These are phyloP conservation scores for Andrena camellia DNA, from an alignment of 2,888 invertebrate genomes.

Conservation along the genomic window DNA sequence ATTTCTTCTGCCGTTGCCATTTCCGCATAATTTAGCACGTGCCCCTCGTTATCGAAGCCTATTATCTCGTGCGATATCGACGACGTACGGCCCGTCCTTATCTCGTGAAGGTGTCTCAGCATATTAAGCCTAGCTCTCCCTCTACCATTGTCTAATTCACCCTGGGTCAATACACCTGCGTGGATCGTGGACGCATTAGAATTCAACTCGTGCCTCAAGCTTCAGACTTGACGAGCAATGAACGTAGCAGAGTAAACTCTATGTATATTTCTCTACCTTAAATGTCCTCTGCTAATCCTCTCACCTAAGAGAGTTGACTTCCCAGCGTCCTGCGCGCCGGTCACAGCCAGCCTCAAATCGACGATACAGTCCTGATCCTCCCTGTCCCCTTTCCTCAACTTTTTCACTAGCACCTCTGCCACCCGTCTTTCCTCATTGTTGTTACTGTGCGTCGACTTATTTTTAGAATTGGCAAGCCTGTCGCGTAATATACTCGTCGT, in stretches of 20 bases:
- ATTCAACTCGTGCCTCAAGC: conserved; percentile 2
- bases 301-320: conserved; percentile 94
- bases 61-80: conserved; percentile 98
- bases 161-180: conserved; percentile 96
- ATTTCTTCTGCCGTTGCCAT: conserved; percentile 97
- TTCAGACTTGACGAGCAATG: conserved; percentile 7
- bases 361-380: conserved; percentile 94
- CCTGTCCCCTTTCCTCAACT: conserved; percentile 87
- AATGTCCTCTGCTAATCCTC: conserved; percentile 76
- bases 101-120: conserved; percentile 97
- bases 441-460: conserved; percentile 62
- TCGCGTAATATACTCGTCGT: conserved; percentile 91
- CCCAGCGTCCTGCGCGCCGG: conserved; percentile 98
- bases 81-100: conserved; percentile 96
- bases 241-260: conserved; percentile 65
- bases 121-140: conserved; percentile 98
- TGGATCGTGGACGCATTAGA: conserved; percentile 21
- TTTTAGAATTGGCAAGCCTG: conserved; percentile 86
- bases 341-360: conserved; percentile 96
- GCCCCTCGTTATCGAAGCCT: conserved; percentile 95
- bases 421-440: conserved; percentile 87
- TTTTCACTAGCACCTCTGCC: conserved; percentile 95
- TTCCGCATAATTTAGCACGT: conserved; percentile 95
- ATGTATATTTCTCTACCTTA: conserved; percentile 75
- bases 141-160: conserved; percentile 97